These are phyloP conservation scores for Neotoxoptera formosana DNA, from an alignment of 1,140 invertebrate species.

Conservation along the genomic window DNA sequence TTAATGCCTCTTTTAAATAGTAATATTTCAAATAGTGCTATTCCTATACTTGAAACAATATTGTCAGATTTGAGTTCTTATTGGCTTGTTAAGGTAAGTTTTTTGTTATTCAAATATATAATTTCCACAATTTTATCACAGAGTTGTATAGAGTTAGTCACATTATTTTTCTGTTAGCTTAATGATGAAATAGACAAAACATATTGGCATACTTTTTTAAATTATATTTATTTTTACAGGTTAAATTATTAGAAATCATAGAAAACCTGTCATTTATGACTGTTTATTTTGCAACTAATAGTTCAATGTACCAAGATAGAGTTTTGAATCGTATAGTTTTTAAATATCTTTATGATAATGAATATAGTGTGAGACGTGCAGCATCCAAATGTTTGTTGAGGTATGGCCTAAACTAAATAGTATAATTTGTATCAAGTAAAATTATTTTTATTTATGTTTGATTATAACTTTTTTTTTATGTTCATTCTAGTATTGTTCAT, in stretches of 20 bases:
- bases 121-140: neutral
- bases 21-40: constrained; percentile 60
- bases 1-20: constrained; percentile 55
- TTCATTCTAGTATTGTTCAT: constrained; percentile 37
- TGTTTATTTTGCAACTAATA: constrained; percentile 49
- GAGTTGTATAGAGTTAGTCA: neutral
- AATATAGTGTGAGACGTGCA: constrained; percentile 45
- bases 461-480: neutral
- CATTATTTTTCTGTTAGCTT: neutral
- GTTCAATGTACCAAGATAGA: constrained; percentile 46
- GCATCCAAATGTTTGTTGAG: constrained; percentile 51
- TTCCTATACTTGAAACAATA: constrained; percentile 48
- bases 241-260: constrained; percentile 53
- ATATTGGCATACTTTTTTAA: neutral
- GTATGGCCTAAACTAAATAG: constrained; percentile 21
- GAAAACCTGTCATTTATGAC: constrained; percentile 52
- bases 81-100: constrained; percentile 51
- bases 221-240: constrained; percentile 61
- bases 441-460: neutral
- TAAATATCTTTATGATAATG: constrained; percentile 51
- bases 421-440: neutral
- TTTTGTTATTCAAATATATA: constrained; percentile 62
- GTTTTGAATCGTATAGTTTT: constrained; percentile 51
- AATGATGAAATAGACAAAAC: neutral
- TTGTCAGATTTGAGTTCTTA: constrained; percentile 38